Evolutionary conservation across 1,140 invertebrate species (phyloP), one percentile per base, ranked within the genome.

Genomic region (Gonioctena quinquepunctata): DNA sequence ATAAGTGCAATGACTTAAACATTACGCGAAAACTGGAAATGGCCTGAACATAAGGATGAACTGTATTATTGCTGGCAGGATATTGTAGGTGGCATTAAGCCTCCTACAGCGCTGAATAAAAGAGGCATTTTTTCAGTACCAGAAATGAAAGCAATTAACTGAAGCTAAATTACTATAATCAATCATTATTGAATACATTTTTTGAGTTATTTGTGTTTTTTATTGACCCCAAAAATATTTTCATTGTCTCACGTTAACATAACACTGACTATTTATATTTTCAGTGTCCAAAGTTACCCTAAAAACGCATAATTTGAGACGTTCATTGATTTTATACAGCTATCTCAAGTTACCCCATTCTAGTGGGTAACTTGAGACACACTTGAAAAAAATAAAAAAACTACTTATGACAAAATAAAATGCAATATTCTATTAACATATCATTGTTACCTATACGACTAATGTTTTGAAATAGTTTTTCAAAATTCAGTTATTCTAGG

Each of bases 321-420:
- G 50, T 52, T 50, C 50, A 54, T 65, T 65, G 21, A 22, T 26
- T 65, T 54, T 18, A 25, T 52, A 49, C n/a, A 42, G 28, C 28
- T 42, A n/a, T 42, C 28, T 42, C 0, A 42, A 42, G 28, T 63
- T 63, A 49, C 26, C 28, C 33, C 61, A 49, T 27, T 63, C 13
- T 23, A 42, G 26, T 42, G 23, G 27, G 21, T 26, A 52, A 65
- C 22, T 25, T 22, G 26, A 59, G 26, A 59, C 21, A 7, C 13
- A 60, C 59, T 60, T 68, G 28, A 68, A 68, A 60, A 60, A 25
- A 60, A 49, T 49, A 68, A 68, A 33, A 33, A 3, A 33, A 33
- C 7, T 33, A 33, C 28, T 33, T 33, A 33, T 33, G 28, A 33
- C 28, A 33, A 33, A 8, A 33, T 33, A 33, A 33, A 33, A 33